These are phyloP conservation scores for Loris lydekkerianus DNA, from an alignment of 2,797 vertebrate species.

Conservation along the genomic window DNA sequence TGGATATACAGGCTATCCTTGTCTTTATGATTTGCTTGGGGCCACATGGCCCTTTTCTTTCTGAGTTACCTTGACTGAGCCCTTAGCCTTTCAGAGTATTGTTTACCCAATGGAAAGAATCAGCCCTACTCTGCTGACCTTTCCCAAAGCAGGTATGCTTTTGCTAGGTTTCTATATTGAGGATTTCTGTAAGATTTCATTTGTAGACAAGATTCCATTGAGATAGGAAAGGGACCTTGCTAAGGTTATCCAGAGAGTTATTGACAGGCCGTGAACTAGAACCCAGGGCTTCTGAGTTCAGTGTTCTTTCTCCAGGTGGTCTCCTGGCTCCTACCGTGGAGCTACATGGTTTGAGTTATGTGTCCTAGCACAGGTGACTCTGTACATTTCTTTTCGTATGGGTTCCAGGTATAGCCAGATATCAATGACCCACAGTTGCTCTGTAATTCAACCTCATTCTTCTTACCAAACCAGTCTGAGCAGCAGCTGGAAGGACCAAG, in stretches of 20 bases:
- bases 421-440: background rate
- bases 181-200: background rate
- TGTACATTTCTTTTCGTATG: background rate
- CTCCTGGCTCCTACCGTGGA: background rate
- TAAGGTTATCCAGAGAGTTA: background rate
- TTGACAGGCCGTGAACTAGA: background rate
- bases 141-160: conserved; percentile 3
- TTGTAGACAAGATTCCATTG: background rate
- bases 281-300: background rate
- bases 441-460: background rate
- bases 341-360: background rate
- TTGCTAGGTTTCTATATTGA: background rate
- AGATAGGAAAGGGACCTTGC: background rate
- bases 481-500: background rate
- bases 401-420: background rate
- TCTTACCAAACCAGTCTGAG: background rate
- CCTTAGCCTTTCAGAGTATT: background rate
- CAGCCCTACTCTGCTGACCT: background rate
- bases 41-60: background rate
- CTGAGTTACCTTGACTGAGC: background rate
- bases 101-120: background rate
- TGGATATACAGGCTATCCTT: background rate
- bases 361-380: background rate
- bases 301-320: background rate
- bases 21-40: background rate